These are phyloP conservation scores for Capitella teleta DNA, from an alignment of 1,140 invertebrate species.

Conservation along the genomic window DNA sequence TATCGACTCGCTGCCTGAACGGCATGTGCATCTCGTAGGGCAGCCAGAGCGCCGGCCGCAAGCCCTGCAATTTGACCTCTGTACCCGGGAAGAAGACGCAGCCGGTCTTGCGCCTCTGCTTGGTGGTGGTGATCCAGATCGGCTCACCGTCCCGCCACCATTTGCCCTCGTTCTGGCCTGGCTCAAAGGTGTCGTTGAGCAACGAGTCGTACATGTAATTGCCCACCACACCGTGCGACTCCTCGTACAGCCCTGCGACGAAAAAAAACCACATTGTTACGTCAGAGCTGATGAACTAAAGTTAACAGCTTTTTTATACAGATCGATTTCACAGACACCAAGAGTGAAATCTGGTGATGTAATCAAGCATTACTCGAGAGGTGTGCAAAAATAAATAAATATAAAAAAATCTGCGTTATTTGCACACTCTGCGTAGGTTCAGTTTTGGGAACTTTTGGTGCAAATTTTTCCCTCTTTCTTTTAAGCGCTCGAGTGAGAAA, in stretches of 20 bases:
- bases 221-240: constrained; percentile 59
- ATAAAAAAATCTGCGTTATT: too few species aligned
- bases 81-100: constrained; percentile 33
- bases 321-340: too few species aligned
- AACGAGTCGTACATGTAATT: constrained; percentile 54
- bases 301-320: too few species aligned
- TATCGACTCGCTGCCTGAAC: neutral
- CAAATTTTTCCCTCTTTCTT: too few species aligned
- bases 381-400: too few species aligned
- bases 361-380: too few species aligned
- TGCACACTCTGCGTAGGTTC: too few species aligned
- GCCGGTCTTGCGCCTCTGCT: constrained; percentile 21
- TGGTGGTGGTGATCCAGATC: constrained; percentile 33
- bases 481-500: too few species aligned
- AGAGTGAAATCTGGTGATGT: too few species aligned
- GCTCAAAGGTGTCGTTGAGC: constrained; percentile 39
- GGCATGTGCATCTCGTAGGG: neutral
- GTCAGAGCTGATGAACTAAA: too few species aligned
- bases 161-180: constrained; percentile 22
- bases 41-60: constrained; percentile 11
- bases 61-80: constrained; percentile 23
- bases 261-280: too few species aligned
- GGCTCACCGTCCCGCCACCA: constrained; percentile 37
- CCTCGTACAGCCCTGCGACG: constrained; percentile 54
- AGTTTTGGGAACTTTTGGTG: too few species aligned